A percentile compares a stretch with the other conserved stretches of the same genome.
Conservation (phyloP, 2,888 invertebrate species). For the Chorisops tibialis region DNA sequence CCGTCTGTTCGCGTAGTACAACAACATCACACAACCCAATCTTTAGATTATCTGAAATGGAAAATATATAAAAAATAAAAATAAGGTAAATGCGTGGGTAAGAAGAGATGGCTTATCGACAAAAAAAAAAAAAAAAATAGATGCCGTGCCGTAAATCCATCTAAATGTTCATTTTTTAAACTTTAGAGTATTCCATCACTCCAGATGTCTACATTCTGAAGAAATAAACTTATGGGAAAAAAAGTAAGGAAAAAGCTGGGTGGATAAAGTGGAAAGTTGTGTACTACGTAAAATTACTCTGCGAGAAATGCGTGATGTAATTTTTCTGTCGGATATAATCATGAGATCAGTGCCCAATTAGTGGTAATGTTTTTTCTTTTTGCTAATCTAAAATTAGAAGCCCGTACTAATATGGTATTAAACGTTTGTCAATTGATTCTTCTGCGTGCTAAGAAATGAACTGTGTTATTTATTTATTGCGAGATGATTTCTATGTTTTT, state of each 20-base stretch:
- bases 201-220: not conserved
- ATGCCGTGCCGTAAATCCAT: not conserved
- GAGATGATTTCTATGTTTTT: too few species aligned
- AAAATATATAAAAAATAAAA: constrained; percentile 1
- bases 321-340: too few species aligned
- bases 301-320: too few species aligned
- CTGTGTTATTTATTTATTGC: not conserved
- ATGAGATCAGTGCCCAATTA: too few species aligned
- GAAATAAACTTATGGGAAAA: not conserved
- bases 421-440: too few species aligned
- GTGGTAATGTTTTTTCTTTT: too few species aligned
- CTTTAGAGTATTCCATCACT: not conserved
- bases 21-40: constrained; percentile 39
- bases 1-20: constrained; percentile 41
- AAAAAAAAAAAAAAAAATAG: too few species aligned
- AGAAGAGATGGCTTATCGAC: not conserved
- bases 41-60: constrained; percentile 25
- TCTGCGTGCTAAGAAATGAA: not conserved
- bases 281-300: too few species aligned
- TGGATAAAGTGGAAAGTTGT: too few species aligned
- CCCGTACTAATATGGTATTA: too few species aligned
- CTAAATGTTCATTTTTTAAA: not conserved
- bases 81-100: not conserved
- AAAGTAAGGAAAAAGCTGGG: too few species aligned
- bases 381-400: too few species aligned